Evolutionary conservation across 2,888 invertebrate species (phyloP).

Genomic region (Limnephilus lunatus): DNA sequence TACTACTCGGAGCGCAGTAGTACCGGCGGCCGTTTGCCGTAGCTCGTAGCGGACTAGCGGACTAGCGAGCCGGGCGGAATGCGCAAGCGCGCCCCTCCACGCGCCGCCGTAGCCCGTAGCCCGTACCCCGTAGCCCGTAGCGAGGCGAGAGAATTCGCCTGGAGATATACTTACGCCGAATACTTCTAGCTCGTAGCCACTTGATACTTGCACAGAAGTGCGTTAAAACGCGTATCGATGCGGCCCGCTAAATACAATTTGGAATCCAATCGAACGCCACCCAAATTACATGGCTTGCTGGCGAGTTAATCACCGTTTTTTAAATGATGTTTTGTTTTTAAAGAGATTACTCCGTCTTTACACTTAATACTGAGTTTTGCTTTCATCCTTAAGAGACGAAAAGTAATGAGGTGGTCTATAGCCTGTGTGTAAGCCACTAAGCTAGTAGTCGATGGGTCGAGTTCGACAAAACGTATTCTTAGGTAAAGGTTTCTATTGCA

Average conservation of each 20-base stretch:
- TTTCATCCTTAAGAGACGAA: not conserved
- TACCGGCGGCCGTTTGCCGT: constrained; percentile 23
- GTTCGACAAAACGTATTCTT: not conserved
- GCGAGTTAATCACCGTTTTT: not conserved
- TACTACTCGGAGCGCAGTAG: not conserved
- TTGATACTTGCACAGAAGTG: constrained; percentile 2
- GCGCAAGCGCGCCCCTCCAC: constrained; percentile 25
- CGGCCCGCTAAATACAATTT: not conserved
- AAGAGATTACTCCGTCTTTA: not conserved
- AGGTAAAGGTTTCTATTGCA: too few species aligned
- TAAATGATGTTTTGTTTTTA: not conserved
- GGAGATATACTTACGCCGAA: too few species aligned
- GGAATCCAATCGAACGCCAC: not conserved
- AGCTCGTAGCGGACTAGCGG: constrained; percentile 29
- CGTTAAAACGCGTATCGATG: not conserved
- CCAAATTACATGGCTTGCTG: not conserved
- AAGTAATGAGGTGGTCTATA: not conserved
- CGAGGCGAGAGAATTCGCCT: not conserved
- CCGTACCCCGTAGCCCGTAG: not conserved
- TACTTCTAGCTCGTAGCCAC: not conserved
- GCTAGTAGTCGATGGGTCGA: not conserved
- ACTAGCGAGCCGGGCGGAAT: not conserved
- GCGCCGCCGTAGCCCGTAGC: not conserved
- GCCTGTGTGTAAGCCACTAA: not conserved
- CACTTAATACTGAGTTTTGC: not conserved